phyloP scores from a whole-genome alignment of 1,140 invertebrate species.

The Dendroctonus ponderosae region DNA sequence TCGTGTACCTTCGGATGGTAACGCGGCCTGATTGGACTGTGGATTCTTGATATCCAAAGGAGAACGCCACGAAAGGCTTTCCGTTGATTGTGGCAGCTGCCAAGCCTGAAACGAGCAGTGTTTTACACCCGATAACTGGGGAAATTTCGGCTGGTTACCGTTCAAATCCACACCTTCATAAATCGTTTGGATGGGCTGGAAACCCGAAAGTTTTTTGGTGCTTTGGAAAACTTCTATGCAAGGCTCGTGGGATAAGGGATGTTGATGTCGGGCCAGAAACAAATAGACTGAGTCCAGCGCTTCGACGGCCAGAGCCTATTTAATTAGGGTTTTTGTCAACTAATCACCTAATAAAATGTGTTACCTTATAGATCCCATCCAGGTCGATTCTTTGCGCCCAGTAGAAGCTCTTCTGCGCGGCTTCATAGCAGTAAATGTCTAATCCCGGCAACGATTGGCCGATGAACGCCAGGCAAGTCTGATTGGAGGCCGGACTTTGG shows the following conservation, averaged over 20 bases:
- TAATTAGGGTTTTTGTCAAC: too few relatives aligned
- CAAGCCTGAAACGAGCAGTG: constrained; percentile 3
- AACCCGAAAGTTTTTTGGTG: not conserved
- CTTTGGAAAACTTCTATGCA: constrained; percentile 16
- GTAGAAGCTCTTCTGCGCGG: not conserved
- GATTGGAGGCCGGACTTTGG: constrained; percentile 3
- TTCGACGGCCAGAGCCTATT: constrained; percentile 2
- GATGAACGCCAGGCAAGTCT: constrained; percentile 20
- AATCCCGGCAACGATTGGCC: not conserved
- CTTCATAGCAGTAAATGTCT: constrained; percentile 15
- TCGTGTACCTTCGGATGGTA: constrained; percentile 8
- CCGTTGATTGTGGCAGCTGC: constrained; percentile 6
- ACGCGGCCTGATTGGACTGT: constrained; percentile 8
- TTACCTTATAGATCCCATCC: constrained; percentile 15
- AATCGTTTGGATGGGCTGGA: constrained; percentile 10
- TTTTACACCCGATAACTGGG: too few relatives aligned
- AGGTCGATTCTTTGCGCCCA: not conserved
- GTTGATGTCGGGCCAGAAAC: not conserved
- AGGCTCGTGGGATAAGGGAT: not conserved
- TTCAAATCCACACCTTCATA: constrained; percentile 9
- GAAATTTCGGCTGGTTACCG: not conserved
- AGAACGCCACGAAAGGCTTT: constrained; percentile 13
- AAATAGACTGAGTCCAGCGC: constrained; percentile 5
- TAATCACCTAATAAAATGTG: constrained; percentile 1
- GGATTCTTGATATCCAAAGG: constrained; percentile 2